Base-by-base conservation (phyloP, 2,797 vertebrate genomes). In the Xenops minutus region DNA sequence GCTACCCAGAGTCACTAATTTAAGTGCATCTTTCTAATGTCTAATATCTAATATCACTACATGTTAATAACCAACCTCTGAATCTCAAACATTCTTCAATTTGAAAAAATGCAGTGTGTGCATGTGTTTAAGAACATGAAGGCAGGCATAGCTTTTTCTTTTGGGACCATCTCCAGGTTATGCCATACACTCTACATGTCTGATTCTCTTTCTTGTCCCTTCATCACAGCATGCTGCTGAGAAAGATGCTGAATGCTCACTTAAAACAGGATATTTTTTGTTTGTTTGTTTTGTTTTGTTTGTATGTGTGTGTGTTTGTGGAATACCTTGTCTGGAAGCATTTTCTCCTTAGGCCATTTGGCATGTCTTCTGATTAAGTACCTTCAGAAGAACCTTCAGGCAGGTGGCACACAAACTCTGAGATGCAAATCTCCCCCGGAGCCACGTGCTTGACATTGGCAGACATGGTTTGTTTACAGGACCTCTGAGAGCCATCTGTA, bases 401-500 rank as follows among this genome's bases (percentile, higher is more conserved):
- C 4, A 58, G 85, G 80, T 23, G 24, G 8, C n/a, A 41, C 18
- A 26, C 20, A 61, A 51, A 71, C 30, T 64, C 49, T 32, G n/a
- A 43, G 34, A 61, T n/a, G 24, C 27, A 62, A 54, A 34, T 61
- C 39, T 79, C 30, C 13, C 20, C 15, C 43, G 51, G n/a, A 62
- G 18, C 7, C 22, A 4, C 6, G 6, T 48, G 22, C 17, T 90
- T 59, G 67, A 41, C n/a, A 21, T 32, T 0, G 0, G 34, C 51
- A 66, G 52, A 73, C 8, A 14, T 2, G 13, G 22, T 58, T 69
- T 80, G 17, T 66, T 17, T 27, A 27, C 30, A 63, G n/a, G 48
- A 74, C 13, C 7, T 66, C 51, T 46, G 30, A 91, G 29, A 69
- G 8, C 9, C 79, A 14, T 21, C 17, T 41, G 16, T 62, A 32